Evolutionary conservation across 1,140 invertebrate species (phyloP), one percentile per base, ranked within the genome.

Genomic region (Nautilus pompilius): DNA sequence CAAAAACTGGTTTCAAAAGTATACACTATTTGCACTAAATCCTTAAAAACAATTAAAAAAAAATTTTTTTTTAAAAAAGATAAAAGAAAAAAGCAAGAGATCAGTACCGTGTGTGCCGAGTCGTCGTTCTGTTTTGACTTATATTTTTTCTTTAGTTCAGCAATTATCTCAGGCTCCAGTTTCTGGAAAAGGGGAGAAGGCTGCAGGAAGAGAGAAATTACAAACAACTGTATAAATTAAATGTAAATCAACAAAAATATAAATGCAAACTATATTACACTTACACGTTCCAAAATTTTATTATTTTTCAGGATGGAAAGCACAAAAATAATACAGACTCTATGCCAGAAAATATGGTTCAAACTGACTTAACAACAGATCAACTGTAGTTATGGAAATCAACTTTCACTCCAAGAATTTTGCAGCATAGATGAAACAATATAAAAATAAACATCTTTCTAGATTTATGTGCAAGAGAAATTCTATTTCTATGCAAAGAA

Each of bases 171-270:
- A 30, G 86, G 82, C 71, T 96, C 94, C 55, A 98, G 88, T 82
- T 96, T 97, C 28, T 88, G 85, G 81, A 98, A 98, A 0, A 98
- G 77, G 0, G 95, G 93, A 53, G 85, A 85, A 2, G 93, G 92
- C 86, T 88, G 74, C 53, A 78, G 76, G 41, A 32, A 61, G 66
- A 55, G 62, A 54, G 49, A 58, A 48, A 36, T 51, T 26, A 13
- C n/a, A 41, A 41, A 13, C n/a, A 53, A 20, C n/a, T n/a, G n/a
- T 13, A 53, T 13, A 26, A n/a, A 53, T 13, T 17, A 26, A 26
- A 53, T 10, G 26, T n/a, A 53, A 53, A 20, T 20, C 24, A 13
- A 17, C 13, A 22, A 17, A 17, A 13, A 53, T 53, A 13, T 53
- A 53, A 53, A 17, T 17, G 10, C 10, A 53, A 53, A 13, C 13